Conservation (phyloP, 2,113 vertebrate species). For the Mirounga angustirostris region DNA sequence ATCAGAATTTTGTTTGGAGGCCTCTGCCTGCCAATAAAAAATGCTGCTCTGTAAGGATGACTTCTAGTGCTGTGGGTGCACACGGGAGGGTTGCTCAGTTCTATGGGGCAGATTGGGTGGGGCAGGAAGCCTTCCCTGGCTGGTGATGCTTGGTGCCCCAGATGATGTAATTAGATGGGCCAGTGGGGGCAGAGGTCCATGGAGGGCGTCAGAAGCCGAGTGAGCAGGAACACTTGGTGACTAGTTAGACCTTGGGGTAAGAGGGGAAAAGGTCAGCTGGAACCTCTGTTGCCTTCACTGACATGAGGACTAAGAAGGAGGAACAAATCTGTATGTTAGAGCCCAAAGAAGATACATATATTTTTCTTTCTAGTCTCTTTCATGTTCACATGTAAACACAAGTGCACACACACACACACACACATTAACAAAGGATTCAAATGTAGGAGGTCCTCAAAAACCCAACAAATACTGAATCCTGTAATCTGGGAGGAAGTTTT, state of each 20-base stretch:
- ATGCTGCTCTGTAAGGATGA: background rate
- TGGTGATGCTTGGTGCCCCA: background rate
- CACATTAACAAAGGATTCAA: background rate
- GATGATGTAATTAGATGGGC: background rate
- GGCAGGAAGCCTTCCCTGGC: background rate
- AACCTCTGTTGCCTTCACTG: background rate
- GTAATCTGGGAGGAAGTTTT: background rate
- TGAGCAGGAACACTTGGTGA: accelerated
- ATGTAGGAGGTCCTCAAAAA: accelerated
- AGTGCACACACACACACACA: background rate
- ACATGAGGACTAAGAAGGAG: background rate
- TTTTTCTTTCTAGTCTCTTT: background rate
- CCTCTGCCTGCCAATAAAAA: background rate
- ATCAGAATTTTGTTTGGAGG: constrained; percentile 53
- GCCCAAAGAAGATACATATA: background rate
- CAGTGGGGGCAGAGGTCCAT: accelerated
- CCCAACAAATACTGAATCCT: too few relatives aligned
- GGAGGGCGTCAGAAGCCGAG: too few relatives aligned
- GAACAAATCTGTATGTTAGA: accelerated
- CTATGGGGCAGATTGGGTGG: accelerated
- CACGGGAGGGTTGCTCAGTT: accelerated
- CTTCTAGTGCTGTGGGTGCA: accelerated
- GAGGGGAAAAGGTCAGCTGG: background rate
- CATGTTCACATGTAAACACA: background rate
- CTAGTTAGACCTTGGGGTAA: too few relatives aligned